phyloP scores from a whole-genome alignment of 2,797 vertebrate genomes.

The Rhyacichthys aspro region DNA sequence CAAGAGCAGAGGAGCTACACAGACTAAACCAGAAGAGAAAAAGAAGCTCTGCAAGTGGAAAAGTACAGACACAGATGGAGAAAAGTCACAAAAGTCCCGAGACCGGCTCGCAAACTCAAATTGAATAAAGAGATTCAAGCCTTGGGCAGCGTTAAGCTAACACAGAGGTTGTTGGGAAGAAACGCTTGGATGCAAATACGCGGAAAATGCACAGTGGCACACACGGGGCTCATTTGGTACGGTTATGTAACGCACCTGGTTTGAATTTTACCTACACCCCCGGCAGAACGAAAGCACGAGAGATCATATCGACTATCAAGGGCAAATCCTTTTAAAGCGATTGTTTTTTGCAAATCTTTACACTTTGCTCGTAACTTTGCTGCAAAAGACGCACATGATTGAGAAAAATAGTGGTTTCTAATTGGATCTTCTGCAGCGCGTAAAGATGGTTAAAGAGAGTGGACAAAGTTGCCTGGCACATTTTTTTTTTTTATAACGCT shows the following conservation, averaged over 20 bases:
- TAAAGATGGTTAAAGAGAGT: conserved; percentile 37
- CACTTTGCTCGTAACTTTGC: not conserved
- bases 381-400: not conserved
- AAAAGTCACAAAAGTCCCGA: conserved; percentile 9
- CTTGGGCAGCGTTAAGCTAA: not conserved
- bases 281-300: conserved; percentile 8
- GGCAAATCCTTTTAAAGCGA: not conserved
- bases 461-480: conserved; percentile 11
- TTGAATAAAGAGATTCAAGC: not conserved
- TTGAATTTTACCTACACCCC: conserved; percentile 35
- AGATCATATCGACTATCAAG: not conserved
- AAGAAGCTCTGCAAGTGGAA: conserved; percentile 71
- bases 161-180: not conserved
- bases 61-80: conserved; percentile 67
- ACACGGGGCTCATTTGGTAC: not conserved
- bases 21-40: conserved; percentile 59
- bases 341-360: not conserved
- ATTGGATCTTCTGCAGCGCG: conserved; percentile 25
- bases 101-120: not conserved
- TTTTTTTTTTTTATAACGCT: conserved; percentile 27
- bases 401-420: conserved; percentile 39
- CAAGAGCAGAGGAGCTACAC: conserved; percentile 38
- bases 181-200: not conserved
- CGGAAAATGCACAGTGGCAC: conserved; percentile 8
- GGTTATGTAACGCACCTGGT: conserved; percentile 64